A percentile compares a stretch with the other conserved stretches of the same genome.
These are phyloP conservation scores for Chromobotia macracanthus DNA, from an alignment of 2,797 vertebrate species.

Conservation along the genomic window DNA sequence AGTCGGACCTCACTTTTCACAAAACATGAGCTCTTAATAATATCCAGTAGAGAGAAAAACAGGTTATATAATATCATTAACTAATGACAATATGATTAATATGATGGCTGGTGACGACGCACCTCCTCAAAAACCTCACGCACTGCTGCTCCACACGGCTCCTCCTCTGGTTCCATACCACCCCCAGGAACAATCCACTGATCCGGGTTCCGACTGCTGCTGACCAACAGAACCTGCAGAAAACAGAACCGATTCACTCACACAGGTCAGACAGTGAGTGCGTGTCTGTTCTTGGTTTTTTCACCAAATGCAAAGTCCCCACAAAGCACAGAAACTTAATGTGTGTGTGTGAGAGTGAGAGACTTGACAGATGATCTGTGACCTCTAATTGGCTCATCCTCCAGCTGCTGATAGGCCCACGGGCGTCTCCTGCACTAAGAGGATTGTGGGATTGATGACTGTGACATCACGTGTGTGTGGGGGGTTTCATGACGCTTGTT, in stretches of 20 bases:
- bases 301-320: too few relatives aligned
- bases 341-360: too few relatives aligned
- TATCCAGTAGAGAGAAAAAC: background rate
- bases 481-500: conserved; percentile 24
- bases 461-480: conserved; percentile 18
- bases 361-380: conserved; percentile 31
- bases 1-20: background rate
- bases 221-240: conserved; percentile 81
- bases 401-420: conserved; percentile 28
- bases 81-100: background rate
- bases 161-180: conserved; percentile 88
- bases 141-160: conserved; percentile 84
- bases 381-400: conserved; percentile 46
- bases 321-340: too few relatives aligned
- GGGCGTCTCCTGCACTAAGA: conserved; percentile 33
- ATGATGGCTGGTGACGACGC: conserved; percentile 16
- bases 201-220: conserved; percentile 87
- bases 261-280: too few relatives aligned
- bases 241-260: too few relatives aligned
- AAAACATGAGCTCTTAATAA: background rate
- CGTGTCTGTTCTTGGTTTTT: too few relatives aligned
- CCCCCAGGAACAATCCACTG: conserved; percentile 89
- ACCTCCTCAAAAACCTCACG: conserved; percentile 89
- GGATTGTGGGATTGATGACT: conserved; percentile 46
- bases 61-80: background rate